These are phyloP conservation scores for Cricetomys ansorgei DNA, from an alignment of 2,113 vertebrate genomes.

Conservation along the genomic window DNA sequence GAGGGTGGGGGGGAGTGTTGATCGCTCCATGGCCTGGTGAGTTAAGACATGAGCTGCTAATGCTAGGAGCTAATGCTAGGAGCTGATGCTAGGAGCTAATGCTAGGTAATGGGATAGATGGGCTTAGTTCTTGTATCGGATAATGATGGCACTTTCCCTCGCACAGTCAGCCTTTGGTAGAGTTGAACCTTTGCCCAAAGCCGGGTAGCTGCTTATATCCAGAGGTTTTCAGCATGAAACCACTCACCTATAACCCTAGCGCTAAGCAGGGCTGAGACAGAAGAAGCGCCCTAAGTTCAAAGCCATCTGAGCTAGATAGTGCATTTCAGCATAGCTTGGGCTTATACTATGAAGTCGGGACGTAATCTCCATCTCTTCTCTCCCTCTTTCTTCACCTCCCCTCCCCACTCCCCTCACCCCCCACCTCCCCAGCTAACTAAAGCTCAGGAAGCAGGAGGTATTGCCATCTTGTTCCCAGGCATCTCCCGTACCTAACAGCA, in stretches of 20 bases:
- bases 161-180: neutral
- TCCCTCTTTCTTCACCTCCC: too few species aligned
- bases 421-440: neutral
- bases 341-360: neutral
- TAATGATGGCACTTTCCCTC: neutral
- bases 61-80: neutral
- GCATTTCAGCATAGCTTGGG: neutral
- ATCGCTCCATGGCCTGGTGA: neutral
- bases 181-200: neutral
- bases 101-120: rapidly evolving
- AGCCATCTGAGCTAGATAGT: neutral
- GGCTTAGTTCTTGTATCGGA: neutral
- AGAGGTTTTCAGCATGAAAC: neutral
- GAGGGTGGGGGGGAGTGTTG: too few species aligned
- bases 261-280: neutral
- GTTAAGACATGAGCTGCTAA: neutral
- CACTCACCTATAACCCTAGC: too few species aligned
- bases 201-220: neutral
- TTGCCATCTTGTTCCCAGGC: too few species aligned
- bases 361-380: neutral
- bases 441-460: neutral
- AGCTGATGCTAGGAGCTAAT: neutral
- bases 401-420: too few species aligned
- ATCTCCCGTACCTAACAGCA: neutral
- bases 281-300: neutral